Percentiles rank a stretch among this genome's conserved stretches.
phyloP scores from a whole-genome alignment of 2,797 vertebrate species.

The Anisognathus igniventris region DNA sequence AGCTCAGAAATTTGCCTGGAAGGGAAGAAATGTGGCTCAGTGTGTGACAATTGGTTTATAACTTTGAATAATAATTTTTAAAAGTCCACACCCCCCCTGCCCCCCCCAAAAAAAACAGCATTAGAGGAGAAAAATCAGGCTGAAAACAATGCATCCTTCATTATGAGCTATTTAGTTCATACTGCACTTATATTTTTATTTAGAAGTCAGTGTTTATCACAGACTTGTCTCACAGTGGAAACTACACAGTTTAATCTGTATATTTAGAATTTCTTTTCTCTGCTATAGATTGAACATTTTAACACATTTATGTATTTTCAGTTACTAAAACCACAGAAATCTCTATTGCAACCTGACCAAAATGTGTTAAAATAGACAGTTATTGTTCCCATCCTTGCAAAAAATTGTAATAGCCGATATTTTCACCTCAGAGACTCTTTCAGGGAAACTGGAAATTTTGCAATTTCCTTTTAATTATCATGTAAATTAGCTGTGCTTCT shows the following conservation, averaged over 20 bases:
- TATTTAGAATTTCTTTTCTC: background rate
- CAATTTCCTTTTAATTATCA: conserved; percentile 23
- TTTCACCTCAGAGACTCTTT: background rate
- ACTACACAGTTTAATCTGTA: background rate
- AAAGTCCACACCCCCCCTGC: background rate
- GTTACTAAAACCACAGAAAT: background rate
- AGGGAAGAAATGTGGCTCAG: background rate
- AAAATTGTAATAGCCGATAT: background rate
- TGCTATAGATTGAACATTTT: background rate
- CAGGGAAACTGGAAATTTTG: background rate
- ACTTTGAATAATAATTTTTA: accelerated
- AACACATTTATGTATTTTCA: background rate
- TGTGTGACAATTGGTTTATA: background rate
- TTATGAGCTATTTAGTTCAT: background rate
- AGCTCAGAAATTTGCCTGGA: conserved; percentile 45
- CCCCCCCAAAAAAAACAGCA: background rate
- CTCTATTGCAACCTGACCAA: background rate
- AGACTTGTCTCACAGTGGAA: background rate
- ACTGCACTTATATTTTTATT: background rate
- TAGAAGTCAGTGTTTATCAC: background rate
- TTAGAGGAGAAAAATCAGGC: background rate
- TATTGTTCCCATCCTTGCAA: background rate
- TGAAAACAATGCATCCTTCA: background rate
- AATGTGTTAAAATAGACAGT: background rate
- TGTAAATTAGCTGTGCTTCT: conserved; percentile 1